A percentile compares a stretch with the other conserved stretches of the same genome.
phyloP scores from a whole-genome alignment of 1,140 invertebrate species.

The Dufourea novaeangliae region DNA sequence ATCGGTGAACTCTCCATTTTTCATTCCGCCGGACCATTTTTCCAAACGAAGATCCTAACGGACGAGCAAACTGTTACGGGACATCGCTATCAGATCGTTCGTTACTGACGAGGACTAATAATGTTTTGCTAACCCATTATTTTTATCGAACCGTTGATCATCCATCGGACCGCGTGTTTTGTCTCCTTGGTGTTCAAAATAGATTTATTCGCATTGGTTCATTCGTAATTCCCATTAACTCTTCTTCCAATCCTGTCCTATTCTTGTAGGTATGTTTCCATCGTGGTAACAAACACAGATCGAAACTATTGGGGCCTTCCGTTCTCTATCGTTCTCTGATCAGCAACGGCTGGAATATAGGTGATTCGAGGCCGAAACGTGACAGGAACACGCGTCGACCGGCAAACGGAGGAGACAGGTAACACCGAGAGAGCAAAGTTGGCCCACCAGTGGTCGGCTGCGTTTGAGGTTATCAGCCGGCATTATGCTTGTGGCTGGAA shows the following conservation, averaged over 20 bases:
- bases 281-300: neutral
- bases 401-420: constrained; percentile 35
- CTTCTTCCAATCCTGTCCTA: no score
- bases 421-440: constrained; percentile 35
- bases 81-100: neutral
- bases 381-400: constrained; percentile 3
- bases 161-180: no score
- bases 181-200: no score
- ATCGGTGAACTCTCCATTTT: neutral
- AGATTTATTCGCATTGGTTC: no score
- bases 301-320: neutral
- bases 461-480: constrained; percentile 54
- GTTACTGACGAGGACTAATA: neutral
- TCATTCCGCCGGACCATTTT: neutral
- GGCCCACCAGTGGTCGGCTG: constrained; percentile 35
- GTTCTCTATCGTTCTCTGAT: neutral
- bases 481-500: constrained; percentile 49
- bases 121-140: neutral
- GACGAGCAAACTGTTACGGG: neutral
- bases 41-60: neutral
- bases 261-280: no score
- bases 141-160: no score
- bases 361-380: neutral
- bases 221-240: no score
- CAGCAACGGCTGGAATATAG: neutral